A percentile compares a stretch with the other conserved stretches of the same genome.
Evolutionary conservation across 2,113 vertebrate species (phyloP).

Genomic region (Lagopus leucura): DNA sequence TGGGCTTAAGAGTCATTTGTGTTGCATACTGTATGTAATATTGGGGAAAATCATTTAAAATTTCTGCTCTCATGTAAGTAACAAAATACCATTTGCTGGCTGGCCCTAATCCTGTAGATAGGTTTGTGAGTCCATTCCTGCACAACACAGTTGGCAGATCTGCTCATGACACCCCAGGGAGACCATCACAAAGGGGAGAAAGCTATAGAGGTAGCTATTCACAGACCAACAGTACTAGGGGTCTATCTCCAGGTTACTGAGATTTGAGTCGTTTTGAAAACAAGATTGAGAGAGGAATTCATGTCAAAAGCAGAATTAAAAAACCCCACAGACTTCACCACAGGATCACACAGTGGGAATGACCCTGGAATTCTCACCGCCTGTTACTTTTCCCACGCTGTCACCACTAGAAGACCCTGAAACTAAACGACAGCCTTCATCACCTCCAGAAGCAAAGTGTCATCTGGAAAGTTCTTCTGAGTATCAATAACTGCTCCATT

Average conservation of each 20-base stretch:
- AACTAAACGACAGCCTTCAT: rapidly evolving
- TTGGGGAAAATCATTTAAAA: neutral
- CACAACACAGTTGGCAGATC: neutral
- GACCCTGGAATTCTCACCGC: neutral
- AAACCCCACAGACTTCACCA: neutral
- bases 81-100: neutral
- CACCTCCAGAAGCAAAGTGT: neutral
- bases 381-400: neutral
- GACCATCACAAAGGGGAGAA: neutral
- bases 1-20: neutral
- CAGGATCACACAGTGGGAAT: too few relatives aligned
- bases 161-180: neutral
- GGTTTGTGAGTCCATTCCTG: neutral
- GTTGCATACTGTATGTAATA: neutral
- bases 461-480: neutral
- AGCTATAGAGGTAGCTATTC: neutral
- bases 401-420: neutral
- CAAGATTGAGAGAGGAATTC: neutral
- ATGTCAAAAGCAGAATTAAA: neutral
- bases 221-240: neutral
- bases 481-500: neutral
- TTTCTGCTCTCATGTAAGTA: neutral
- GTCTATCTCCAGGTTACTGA: neutral
- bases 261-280: neutral
- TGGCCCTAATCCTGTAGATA: neutral